Conservation (phyloP, 2,113 vertebrate species). For the Macrotis lagotis region DNA sequence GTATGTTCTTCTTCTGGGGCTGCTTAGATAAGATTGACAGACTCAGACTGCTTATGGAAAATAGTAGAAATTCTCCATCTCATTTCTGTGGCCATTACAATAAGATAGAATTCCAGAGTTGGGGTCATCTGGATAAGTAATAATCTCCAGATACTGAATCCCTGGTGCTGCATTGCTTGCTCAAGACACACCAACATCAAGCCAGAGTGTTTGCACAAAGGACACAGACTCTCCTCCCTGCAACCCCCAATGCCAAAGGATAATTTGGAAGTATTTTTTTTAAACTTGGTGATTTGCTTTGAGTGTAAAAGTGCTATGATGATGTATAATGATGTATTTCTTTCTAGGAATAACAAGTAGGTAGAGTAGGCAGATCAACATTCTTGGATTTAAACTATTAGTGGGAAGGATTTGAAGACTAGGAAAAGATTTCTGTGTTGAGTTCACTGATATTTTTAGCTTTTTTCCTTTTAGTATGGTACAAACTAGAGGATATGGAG, state of each 20-base stretch:
- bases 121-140: neutral
- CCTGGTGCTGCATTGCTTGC: neutral
- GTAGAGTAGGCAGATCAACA: neutral
- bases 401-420: neutral
- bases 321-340: neutral
- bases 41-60: neutral
- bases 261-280: neutral
- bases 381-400: neutral
- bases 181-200: neutral
- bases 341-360: neutral
- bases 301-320: neutral
- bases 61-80: neutral
- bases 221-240: neutral
- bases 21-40: neutral
- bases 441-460: neutral
- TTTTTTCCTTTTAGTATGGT: neutral
- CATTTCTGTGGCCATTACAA: neutral
- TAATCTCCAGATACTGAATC: neutral
- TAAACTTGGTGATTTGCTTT: neutral
- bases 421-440: neutral
- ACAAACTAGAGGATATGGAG: too few species aligned
- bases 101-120: neutral
- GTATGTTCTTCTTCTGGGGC: neutral
- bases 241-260: neutral
- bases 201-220: neutral